A percentile compares a stretch with the other conserved stretches of the same genome.
Evolutionary conservation across 2,888 invertebrate species (phyloP).

Genomic region (Lydus trimaculatus): DNA sequence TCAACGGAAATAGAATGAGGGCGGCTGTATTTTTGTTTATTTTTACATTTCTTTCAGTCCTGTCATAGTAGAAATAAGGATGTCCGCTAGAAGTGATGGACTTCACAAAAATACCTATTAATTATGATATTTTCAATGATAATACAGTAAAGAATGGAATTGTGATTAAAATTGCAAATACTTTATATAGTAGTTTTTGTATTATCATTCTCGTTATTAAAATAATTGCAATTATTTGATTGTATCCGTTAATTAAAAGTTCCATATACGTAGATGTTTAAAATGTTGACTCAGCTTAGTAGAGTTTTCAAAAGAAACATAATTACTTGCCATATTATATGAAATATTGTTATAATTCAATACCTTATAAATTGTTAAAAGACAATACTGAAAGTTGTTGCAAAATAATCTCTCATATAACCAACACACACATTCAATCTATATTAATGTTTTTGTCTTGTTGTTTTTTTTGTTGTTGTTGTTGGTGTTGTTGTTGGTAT

Average conservation of each 20-base stretch:
- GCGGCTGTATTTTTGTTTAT: background rate
- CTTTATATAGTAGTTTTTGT: background rate
- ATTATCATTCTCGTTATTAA: background rate
- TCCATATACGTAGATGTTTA: background rate
- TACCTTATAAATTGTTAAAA: background rate
- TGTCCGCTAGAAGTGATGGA: background rate
- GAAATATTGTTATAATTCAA: slow-evolving; percentile 3
- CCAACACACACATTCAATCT: background rate
- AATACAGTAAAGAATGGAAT: background rate
- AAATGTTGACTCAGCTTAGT: background rate
- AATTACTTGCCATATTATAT: background rate
- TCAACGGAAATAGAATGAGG: background rate
- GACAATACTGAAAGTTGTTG: background rate
- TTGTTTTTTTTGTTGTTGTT: too few species aligned
- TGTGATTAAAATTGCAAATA: background rate
- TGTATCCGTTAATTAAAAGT: slow-evolving; percentile 5
- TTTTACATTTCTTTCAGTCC: too few species aligned
- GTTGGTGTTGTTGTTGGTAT: background rate
- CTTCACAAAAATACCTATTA: too few species aligned
- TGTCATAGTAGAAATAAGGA: background rate
- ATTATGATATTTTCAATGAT: too few species aligned
- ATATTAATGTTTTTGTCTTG: too few species aligned
- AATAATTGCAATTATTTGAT: slow-evolving; percentile 3
- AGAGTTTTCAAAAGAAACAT: background rate
- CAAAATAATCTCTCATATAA: background rate